phyloP scores from a whole-genome alignment of 2,888 invertebrate genomes.

The Apomyelois bistriatella region DNA sequence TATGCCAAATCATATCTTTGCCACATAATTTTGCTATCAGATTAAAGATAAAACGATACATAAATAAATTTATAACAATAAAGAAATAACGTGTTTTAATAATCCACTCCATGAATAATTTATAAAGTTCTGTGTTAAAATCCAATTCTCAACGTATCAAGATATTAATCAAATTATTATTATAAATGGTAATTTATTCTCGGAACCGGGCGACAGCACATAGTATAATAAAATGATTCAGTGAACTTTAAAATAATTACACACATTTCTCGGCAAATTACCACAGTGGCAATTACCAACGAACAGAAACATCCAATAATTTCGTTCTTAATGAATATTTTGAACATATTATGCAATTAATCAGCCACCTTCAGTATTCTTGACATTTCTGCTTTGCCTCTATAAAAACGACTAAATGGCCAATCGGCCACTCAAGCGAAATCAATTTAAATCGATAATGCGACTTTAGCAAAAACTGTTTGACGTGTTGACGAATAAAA shows the following conservation, averaged over 20 bases:
- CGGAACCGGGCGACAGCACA: neutral
- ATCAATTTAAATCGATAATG: neutral
- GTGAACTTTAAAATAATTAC: slow-evolving; percentile 10
- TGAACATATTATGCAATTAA: neutral
- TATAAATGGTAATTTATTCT: slow-evolving; percentile 8
- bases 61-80: neutral
- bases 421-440: neutral
- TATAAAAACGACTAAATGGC: neutral
- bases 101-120: slow-evolving; percentile 4
- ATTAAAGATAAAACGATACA: neutral
- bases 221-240: slow-evolving; percentile 3
- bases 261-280: neutral
- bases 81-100: neutral
- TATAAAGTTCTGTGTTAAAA: slow-evolving; percentile 6
- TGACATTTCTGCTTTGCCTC: slow-evolving; percentile 3
- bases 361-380: neutral
- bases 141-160: slow-evolving; percentile 9
- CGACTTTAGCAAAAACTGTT: neutral
- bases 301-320: slow-evolving; percentile 1
- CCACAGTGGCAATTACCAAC: neutral
- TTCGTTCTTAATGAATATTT: neutral
- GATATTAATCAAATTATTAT: slow-evolving; percentile 11
- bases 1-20: no score
- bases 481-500: neutral
- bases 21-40: neutral